Evolutionary conservation across 2,113 vertebrate species (phyloP).

Genomic region (Pogonocichla stellata): DNA sequence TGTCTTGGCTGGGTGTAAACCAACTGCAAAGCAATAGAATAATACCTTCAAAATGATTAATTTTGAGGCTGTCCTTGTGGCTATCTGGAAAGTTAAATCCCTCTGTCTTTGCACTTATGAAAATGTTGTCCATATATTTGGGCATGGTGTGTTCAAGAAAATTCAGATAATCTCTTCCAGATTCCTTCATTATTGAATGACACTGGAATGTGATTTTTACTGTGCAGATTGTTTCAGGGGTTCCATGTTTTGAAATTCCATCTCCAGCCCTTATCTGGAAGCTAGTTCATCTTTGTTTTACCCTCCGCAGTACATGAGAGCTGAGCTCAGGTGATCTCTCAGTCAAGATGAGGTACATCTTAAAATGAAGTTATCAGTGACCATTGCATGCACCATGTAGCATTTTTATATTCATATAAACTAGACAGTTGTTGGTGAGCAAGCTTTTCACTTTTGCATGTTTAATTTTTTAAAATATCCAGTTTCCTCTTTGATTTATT

Average conservation of each 20-base stretch:
- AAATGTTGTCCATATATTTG: background rate
- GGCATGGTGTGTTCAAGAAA: background rate
- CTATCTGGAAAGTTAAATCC: background rate
- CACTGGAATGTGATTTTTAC: background rate
- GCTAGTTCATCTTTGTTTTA: background rate
- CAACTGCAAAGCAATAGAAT: background rate
- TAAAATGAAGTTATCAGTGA: background rate
- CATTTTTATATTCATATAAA: background rate
- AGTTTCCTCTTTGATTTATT: background rate
- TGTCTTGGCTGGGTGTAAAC: background rate
- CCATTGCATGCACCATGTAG: accelerated
- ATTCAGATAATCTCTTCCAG: background rate
- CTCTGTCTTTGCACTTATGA: background rate
- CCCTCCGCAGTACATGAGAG: background rate
- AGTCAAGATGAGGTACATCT: background rate
- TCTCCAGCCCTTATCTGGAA: background rate
- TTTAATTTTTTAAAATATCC: background rate
- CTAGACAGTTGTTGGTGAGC: background rate
- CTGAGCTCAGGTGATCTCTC: background rate
- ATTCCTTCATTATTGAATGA: background rate
- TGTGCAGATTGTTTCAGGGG: background rate
- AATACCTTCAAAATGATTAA: background rate
- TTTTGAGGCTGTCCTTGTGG: background rate
- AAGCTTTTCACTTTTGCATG: background rate
- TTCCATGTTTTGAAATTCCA: background rate